Percentiles rank a stretch among this genome's conserved stretches.
Evolutionary conservation across 1,140 invertebrate genomes (phyloP).

Genomic region (Tenebrio molitor): DNA sequence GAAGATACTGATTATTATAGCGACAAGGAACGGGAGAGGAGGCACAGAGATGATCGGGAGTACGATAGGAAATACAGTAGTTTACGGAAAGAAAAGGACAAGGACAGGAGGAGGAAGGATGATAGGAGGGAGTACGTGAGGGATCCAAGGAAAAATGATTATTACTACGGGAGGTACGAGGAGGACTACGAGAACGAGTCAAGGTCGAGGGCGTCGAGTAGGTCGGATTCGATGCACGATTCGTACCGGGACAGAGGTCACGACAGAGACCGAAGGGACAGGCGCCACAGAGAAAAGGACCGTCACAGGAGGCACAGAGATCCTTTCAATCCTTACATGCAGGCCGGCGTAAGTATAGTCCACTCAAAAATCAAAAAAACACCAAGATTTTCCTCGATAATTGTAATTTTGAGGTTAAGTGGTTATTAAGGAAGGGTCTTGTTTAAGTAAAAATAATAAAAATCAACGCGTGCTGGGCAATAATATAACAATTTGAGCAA

Average conservation of each 20-base stretch:
- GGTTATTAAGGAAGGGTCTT: too few species aligned
- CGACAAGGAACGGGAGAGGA: slow-evolving; percentile 63
- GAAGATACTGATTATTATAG: slow-evolving; percentile 65
- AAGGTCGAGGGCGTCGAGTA: slow-evolving; percentile 68
- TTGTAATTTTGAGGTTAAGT: too few species aligned
- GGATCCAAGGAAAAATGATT: slow-evolving; percentile 64
- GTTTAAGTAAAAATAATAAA: too few species aligned
- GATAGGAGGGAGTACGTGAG: slow-evolving; percentile 55
- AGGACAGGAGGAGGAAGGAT: slow-evolving; percentile 57
- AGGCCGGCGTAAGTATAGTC: too few species aligned
- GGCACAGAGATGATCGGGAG: slow-evolving; percentile 62
- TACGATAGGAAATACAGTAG: slow-evolving; percentile 64
- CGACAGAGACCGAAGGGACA: slow-evolving; percentile 63
- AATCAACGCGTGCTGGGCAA: too few species aligned
- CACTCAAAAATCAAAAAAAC: too few species aligned
- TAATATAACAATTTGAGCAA: too few species aligned
- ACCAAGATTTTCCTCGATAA: too few species aligned
- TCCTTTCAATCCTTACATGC: slow-evolving; percentile 66
- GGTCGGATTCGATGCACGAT: slow-evolving; percentile 68
- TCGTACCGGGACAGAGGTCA: slow-evolving; percentile 66
- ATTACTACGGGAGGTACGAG: slow-evolving; percentile 68
- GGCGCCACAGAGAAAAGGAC: slow-evolving; percentile 62
- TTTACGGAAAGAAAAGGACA: slow-evolving; percentile 59
- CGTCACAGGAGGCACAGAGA: slow-evolving; percentile 59
- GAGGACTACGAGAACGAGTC: slow-evolving; percentile 66